phyloP scores from a whole-genome alignment of 2,888 invertebrate genomes.

The Brachylomia viminalis region DNA sequence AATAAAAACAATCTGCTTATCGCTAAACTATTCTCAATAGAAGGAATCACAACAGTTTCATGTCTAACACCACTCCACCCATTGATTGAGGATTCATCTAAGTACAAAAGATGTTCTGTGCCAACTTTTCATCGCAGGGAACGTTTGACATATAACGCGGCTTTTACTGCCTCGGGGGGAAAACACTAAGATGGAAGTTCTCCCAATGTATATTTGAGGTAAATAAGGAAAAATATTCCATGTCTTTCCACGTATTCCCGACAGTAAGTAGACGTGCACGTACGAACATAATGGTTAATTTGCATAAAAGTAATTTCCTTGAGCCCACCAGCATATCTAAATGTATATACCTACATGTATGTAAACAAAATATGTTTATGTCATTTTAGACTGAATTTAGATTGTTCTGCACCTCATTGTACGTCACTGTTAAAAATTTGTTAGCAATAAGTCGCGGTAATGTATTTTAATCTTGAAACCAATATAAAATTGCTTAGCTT shows the following conservation, averaged over 20 bases:
- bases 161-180: constrained; percentile 31
- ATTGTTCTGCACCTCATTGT: not conserved
- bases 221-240: constrained; percentile 39
- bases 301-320: constrained; percentile 84
- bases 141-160: constrained; percentile 41
- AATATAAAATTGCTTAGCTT: not conserved
- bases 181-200: constrained; percentile 31
- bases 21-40: not conserved
- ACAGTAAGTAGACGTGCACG: constrained; percentile 68
- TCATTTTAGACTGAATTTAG: constrained; percentile 43
- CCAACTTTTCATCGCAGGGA: constrained; percentile 21
- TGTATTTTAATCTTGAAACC: not conserved
- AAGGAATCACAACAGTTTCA: not conserved
- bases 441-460: not conserved
- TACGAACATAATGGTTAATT: constrained; percentile 77
- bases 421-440: constrained; percentile 4
- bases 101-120: constrained; percentile 28
- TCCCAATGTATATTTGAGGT: constrained; percentile 32
- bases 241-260: constrained; percentile 24
- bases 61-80: not conserved
- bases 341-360: constrained; percentile 15
- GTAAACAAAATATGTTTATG: constrained; percentile 46
- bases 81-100: constrained; percentile 41
- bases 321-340: constrained; percentile 45
- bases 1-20: not conserved